Base-by-base conservation (phyloP, 2,113 vertebrate genomes). In the Stercorarius parasiticus region DNA sequence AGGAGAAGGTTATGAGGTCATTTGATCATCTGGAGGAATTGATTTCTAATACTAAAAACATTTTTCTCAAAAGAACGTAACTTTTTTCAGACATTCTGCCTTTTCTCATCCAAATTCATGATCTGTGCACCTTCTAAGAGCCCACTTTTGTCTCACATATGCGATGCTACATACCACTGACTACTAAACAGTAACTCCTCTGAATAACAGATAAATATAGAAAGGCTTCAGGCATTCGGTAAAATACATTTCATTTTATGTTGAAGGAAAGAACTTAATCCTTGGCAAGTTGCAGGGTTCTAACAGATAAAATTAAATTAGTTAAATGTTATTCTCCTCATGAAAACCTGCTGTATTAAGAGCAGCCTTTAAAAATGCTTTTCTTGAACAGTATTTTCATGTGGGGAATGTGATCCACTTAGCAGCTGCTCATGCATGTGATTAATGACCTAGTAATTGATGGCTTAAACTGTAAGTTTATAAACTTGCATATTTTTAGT, bases 291-390 rank as follows among this genome's bases (percentile, higher is more conserved):
- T 94, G 38, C 53, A 69, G 80, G 69, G 36, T 61, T 85, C 47
- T 89, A 78, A 76, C 40, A 91, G 79, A 96, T 88, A 86, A 96
- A 95, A 92, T 90, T 62, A 94, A 94, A 88, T 89, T 91, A 66
- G 61, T 90, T 92, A 25, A 79, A 82, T 36, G 25, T 64, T 58
- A 45, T 49, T 86, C 76, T 87, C 9, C 58, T 84, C 3, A 2
- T 88, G 69, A 70, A 94, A 91, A 77, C 19, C 21, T 90, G 9
- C 52, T 19, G 0, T 82, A 81, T 88, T 92, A 90, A 53, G n/a
- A 93, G 15, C n/a, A 89, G 59, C 6, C 25, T 93, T 86, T 74
- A 73, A 86, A 90, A 83, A 66, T 69, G 40, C 30, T 65, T 94
- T 88, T 84, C n/a, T 73, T 45, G 2, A 90, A 32, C 15, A 47